Evolutionary conservation across 1,140 invertebrate genomes (phyloP), one percentile per base, ranked within the genome.

Genomic region (Nasonia giraulti): DNA sequence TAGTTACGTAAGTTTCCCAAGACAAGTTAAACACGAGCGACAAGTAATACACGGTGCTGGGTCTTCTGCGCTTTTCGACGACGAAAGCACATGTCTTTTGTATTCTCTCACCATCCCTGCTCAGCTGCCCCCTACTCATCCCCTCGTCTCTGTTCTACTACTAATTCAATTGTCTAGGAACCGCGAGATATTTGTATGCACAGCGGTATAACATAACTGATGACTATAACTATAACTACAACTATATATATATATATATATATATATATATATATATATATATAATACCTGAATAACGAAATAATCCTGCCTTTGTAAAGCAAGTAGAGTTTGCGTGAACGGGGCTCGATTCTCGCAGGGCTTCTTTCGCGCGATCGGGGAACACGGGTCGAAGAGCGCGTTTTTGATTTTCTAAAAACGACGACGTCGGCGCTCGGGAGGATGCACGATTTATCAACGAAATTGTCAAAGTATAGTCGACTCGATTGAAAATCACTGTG

Each of bases 41-140:
- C 10, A 77, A 85, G 17, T 20, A 83, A 85, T 82, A 85, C 40
- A 82, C 88, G 92, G 91, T 92, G 91, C 91, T 92, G 92, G 92
- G 91, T 91, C 87, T 62, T 62, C 20, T 90, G 91, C 88, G 91
- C 90, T 92, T 92, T 87, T 89, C 83, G 81, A 88, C 17, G 17
- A 62, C 62, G 5, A 62, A 62, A 62, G 44, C 33, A 62, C 66
- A 73, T 80, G 31, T 73, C 80, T 83, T 83, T 37, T 37, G n/a
- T 7, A 62, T 6, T 84, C 73, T 73, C n/a, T 71, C 77, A 66
- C 17, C 76, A 40, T n/a, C 73, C n/a, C 20, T 73, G 12, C 62
- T 12, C 40, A 3, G 27, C 27, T 23, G 2, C 62, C 14, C 11
- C 5, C 12, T 55, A 55, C 55, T 75, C n/a, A 33, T 1, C 17